phyloP scores from a whole-genome alignment of 2,888 invertebrate species.

The Ormyrus thymus region DNA sequence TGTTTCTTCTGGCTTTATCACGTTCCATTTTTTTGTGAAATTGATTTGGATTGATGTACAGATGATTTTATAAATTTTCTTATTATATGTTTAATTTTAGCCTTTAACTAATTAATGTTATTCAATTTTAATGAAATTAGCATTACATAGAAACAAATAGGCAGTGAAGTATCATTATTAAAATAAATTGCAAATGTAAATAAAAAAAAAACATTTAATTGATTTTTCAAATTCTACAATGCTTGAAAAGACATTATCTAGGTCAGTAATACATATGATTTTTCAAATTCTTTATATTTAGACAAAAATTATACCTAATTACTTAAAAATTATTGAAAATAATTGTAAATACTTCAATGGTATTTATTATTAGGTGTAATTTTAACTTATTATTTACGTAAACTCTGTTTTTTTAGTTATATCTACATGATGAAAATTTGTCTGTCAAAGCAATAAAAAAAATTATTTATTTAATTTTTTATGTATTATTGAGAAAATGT shows the following conservation, averaged over 20 bases:
- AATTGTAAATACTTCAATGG: constrained; percentile 43
- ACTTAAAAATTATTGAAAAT: constrained; percentile 21
- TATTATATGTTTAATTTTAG: not conserved
- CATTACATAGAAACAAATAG: no score
- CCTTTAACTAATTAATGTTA: not conserved
- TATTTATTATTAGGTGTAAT: constrained; percentile 49
- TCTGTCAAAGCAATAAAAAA: constrained; percentile 28
- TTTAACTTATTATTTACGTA: constrained; percentile 30
- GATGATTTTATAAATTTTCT: not conserved
- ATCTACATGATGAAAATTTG: constrained; percentile 18
- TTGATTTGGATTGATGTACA: not conserved
- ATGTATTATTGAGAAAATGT: not conserved
- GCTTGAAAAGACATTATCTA: constrained; percentile 13
- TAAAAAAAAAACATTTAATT: not conserved
- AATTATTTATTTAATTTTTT: constrained; percentile 14
- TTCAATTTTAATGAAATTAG: not conserved
- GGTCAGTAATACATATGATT: constrained; percentile 17
- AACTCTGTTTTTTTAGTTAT: constrained; percentile 10
- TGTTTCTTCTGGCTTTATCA: not conserved
- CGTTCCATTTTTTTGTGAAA: not conserved
- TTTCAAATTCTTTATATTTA: constrained; percentile 25
- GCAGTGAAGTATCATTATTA: no score
- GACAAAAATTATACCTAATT: constrained; percentile 36
- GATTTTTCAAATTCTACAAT: constrained; percentile 33
- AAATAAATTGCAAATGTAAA: no score